These are phyloP conservation scores for Diarsia mendica DNA, from an alignment of 2,888 invertebrate species.

Conservation along the genomic window DNA sequence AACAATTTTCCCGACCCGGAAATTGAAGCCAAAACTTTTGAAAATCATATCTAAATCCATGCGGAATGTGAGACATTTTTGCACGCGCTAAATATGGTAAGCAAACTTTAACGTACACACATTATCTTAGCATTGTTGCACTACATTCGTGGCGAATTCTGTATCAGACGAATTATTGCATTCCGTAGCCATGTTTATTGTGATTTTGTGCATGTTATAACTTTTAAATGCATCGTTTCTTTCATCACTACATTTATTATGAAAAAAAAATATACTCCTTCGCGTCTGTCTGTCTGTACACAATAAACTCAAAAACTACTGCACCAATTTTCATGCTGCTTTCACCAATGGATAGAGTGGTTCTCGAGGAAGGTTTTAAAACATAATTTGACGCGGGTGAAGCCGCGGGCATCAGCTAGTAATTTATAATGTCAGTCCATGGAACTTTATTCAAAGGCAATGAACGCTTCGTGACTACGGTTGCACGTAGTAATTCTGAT, in stretches of 20 bases:
- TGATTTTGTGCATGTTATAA: slow-evolving; percentile 33
- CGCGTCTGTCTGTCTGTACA: too few species aligned
- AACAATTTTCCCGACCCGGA: too few species aligned
- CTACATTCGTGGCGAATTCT: slow-evolving; percentile 15
- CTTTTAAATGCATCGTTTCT: slow-evolving; percentile 27
- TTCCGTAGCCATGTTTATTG: slow-evolving; percentile 32
- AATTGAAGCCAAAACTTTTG: too few species aligned
- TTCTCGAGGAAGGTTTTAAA: too few species aligned
- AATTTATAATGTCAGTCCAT: background rate
- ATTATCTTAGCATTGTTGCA: slow-evolving; percentile 20
- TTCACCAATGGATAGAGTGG: too few species aligned
- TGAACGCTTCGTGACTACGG: background rate
- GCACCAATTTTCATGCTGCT: too few species aligned
- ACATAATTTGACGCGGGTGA: too few species aligned
- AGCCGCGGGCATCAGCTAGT: too few species aligned
- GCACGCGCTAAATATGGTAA: background rate
- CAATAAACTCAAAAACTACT: too few species aligned
- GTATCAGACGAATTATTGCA: slow-evolving; percentile 50
- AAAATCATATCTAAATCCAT: background rate
- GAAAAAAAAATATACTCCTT: background rate
- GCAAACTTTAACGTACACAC: slow-evolving; percentile 17
- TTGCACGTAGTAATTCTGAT: slow-evolving; percentile 9
- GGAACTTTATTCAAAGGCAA: background rate
- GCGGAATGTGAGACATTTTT: background rate
- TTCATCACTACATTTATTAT: background rate